Percentiles rank a stretch among this genome's conserved stretches.
These are phyloP conservation scores for Scaptomyza graminum DNA, from an alignment of 1,140 invertebrate species.

Conservation along the genomic window DNA sequence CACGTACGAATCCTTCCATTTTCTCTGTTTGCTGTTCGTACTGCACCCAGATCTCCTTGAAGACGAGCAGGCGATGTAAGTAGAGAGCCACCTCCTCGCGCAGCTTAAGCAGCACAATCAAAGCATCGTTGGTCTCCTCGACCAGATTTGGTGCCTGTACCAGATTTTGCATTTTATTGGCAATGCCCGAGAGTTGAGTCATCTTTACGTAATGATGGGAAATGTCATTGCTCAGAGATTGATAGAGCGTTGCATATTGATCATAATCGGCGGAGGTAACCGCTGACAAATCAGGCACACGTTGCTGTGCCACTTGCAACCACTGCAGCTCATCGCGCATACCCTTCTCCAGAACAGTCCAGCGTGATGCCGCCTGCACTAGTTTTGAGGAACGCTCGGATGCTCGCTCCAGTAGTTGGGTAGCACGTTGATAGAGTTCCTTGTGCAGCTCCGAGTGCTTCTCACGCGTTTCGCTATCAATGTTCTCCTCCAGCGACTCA, in stretches of 20 bases:
- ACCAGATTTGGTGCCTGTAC: constrained; percentile 90
- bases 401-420: constrained; percentile 90
- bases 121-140: constrained; percentile 87
- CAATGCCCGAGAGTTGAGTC: constrained; percentile 88
- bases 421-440: constrained; percentile 89
- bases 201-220: constrained; percentile 91
- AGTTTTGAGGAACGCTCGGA: constrained; percentile 91
- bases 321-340: constrained; percentile 92
- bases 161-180: constrained; percentile 89
- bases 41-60: constrained; percentile 90
- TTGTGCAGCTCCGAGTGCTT: constrained; percentile 90
- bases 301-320: constrained; percentile 91
- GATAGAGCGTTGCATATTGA: constrained; percentile 92
- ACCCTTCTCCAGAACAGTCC: constrained; percentile 91
- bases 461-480: constrained; percentile 90
- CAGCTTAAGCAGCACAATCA: constrained; percentile 88
- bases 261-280: constrained; percentile 92
- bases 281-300: constrained; percentile 90
- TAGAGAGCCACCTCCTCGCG: constrained; percentile 90
- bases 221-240: constrained; percentile 90
- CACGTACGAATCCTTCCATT: constrained; percentile 89
- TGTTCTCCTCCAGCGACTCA: constrained; percentile 92
- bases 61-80: constrained; percentile 88
- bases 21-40: constrained; percentile 89
- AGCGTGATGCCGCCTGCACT: constrained; percentile 91